Evolutionary conservation across 2,888 invertebrate species (phyloP), one percentile per base, ranked within the genome.

Genomic region (Acanthococcus lagerstroemiae): DNA sequence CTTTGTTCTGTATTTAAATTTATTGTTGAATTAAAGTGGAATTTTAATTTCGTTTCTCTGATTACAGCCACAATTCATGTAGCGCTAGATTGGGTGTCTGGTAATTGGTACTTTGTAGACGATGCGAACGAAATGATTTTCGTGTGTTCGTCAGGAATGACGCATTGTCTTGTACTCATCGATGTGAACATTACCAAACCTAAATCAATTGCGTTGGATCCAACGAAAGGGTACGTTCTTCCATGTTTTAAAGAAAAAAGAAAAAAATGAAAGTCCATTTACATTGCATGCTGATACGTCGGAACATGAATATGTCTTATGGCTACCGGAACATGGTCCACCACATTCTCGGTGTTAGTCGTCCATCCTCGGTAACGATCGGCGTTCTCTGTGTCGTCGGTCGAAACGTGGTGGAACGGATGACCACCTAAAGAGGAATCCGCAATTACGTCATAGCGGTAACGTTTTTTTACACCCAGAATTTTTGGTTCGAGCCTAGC

Each of bases 61-160:
- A 22, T 26, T 26, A 26, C 55, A 71, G 88, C 83, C 70, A 85
- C 90, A 69, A 84, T 83, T 70, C 86, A 87, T 74, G 80, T 92
- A 72, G 84, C 85, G 5, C 76, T 86, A 70, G 93, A 94, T 78
- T 94, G 93, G 93, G 78, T 90, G 67, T 83, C 88, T 17, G 83
- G 83, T 72, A 90, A 90, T 79, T 91, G 90, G 90, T 94, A 91
- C 78, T 82, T 90, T 74, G 78, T 85, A 72, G 89, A 88, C 77
- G 82, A 81, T 72, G 79, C 78, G 65, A 80, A 83, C 69, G 84
- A 84, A 74, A 80, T 84, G 75, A 81, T 91, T 71, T 85, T 86
- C 77, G 79, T 85, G 71, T 91, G 91, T 77, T 80, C 80, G 68
- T 77, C 78, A 58, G 74, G 79, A 65, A 80, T 88, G 74, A 75